Evolutionary conservation across 2,113 vertebrate genomes (phyloP).

Genomic region (Rostratula benghalensis): DNA sequence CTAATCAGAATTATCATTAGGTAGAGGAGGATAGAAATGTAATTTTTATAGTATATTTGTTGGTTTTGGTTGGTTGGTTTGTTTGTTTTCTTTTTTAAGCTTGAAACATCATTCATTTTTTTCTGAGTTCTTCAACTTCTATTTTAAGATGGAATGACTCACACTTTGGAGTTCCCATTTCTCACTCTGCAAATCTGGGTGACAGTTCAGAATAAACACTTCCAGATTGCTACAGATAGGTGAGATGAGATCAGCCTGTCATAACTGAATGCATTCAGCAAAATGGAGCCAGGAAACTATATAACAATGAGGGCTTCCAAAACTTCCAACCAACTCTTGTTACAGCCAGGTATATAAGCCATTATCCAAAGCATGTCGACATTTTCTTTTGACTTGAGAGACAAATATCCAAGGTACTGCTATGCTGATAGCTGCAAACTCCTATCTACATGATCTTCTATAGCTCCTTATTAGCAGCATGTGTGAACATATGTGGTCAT

Average conservation of each 20-base stretch:
- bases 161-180: conserved; percentile 3
- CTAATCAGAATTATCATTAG: not conserved
- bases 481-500: rapidly evolving
- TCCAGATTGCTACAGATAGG: not conserved
- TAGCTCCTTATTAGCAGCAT: not conserved
- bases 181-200: not conserved
- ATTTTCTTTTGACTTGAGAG: not conserved
- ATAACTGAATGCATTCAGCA: not conserved
- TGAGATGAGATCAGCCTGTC: not conserved
- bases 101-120: not conserved
- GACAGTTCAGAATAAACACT: not conserved
- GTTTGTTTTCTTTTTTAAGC: not conserved
- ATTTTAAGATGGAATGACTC: conserved; percentile 7
- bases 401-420: not conserved
- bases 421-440: not conserved
- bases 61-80: not conserved
- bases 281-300: not conserved
- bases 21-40: not conserved
- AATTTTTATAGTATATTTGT: not conserved
- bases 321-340: not conserved
- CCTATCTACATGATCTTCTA: not conserved
- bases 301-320: not conserved
- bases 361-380: not conserved
- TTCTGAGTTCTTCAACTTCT: not conserved
- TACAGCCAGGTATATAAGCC: not conserved